phyloP scores from a whole-genome alignment of 1,140 invertebrate species.

The Ooceraea biroi region DNA sequence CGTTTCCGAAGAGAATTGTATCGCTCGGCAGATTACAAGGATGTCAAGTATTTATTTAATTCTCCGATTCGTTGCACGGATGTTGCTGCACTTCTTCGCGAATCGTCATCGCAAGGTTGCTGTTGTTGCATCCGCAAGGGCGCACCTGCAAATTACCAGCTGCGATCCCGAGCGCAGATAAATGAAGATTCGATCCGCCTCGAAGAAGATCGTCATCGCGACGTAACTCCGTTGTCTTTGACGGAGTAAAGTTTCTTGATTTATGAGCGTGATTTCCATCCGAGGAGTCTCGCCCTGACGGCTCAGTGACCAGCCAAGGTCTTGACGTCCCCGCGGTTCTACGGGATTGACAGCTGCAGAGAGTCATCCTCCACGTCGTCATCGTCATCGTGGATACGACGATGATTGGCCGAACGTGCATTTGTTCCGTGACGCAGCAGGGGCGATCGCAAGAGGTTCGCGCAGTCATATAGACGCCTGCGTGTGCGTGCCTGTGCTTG shows the following conservation, averaged over 20 bases:
- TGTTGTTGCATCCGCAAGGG: not conserved
- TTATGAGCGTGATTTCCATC: constrained; percentile 62
- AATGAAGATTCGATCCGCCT: constrained; percentile 45
- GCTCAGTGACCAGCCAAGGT: constrained; percentile 66
- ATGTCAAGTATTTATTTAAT: too few relatives aligned
- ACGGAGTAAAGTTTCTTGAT: constrained; percentile 56
- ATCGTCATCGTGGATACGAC: constrained; percentile 75
- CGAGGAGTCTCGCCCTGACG: constrained; percentile 40
- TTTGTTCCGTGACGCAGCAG: constrained; percentile 85
- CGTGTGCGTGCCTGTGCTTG: constrained; percentile 41
- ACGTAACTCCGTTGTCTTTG: constrained; percentile 57
- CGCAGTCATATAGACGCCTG: constrained; percentile 41
- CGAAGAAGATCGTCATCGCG: constrained; percentile 54
- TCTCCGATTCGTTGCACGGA: too few relatives aligned
- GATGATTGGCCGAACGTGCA: constrained; percentile 81
- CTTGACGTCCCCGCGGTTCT: constrained; percentile 56
- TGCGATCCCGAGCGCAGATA: constrained; percentile 43
- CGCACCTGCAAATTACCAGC: constrained; percentile 36
- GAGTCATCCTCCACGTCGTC: constrained; percentile 80
- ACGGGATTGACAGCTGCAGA: constrained; percentile 79
- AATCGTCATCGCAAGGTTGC: too few relatives aligned
- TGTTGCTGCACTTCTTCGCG: too few relatives aligned
- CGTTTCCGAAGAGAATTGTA: too few relatives aligned
- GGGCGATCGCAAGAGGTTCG: constrained; percentile 63
- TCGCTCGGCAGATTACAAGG: too few relatives aligned